Percentiles rank a stretch among this genome's conserved stretches.
phyloP scores from a whole-genome alignment of 2,797 vertebrate genomes.

The Microcaecilia unicolor region DNA sequence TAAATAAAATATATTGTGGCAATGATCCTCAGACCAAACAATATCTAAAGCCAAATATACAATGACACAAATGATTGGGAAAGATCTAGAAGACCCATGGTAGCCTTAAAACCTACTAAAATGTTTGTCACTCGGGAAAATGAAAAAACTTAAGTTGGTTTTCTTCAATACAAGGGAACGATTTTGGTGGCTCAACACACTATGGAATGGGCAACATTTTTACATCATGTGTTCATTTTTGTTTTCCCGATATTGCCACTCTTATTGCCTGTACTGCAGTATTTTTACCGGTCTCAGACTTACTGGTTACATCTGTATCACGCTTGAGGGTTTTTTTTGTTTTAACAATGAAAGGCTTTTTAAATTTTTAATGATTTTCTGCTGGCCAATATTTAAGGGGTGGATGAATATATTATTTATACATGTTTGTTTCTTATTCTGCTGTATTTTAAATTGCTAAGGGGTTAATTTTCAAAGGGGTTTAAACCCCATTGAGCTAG shows the following conservation, averaged over 20 bases:
- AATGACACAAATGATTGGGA: constrained; percentile 52
- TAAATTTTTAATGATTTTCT: too few relatives aligned
- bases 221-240: constrained; percentile 64
- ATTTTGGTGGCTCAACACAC: constrained; percentile 69
- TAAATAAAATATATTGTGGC: constrained; percentile 80
- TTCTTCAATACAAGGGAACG: constrained; percentile 66
- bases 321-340: constrained; percentile 37
- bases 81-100: constrained; percentile 88
- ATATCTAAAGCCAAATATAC: constrained; percentile 49
- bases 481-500: too few relatives aligned
- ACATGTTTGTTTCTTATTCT: too few relatives aligned
- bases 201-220: constrained; percentile 66
- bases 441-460: too few relatives aligned
- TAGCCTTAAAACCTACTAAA: constrained; percentile 79
- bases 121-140: constrained; percentile 79
- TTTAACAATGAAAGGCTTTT: constrained; percentile 39
- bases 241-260: constrained; percentile 62
- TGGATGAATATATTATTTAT: too few relatives aligned
- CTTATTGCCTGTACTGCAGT: constrained; percentile 60
- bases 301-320: constrained; percentile 44
- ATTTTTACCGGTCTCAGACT: constrained; percentile 61
- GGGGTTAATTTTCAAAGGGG: too few relatives aligned
- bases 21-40: constrained; percentile 49
- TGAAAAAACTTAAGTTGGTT: constrained; percentile 65
- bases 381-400: too few relatives aligned